Evolutionary conservation across 2,888 invertebrate genomes (phyloP).

Genomic region (Trimorus sp.): DNA sequence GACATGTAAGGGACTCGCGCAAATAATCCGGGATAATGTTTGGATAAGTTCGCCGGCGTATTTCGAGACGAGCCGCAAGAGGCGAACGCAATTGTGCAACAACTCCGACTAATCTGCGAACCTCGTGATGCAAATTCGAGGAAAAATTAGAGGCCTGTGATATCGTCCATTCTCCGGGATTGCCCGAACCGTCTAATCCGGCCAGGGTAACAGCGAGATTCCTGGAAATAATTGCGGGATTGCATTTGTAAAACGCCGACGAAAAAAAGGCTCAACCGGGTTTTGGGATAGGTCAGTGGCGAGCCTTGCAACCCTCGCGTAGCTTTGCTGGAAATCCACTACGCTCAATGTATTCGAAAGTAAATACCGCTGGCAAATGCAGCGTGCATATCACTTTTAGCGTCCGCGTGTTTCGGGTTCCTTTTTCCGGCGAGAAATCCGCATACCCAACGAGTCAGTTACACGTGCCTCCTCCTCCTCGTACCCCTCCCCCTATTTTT

Average conservation of each 20-base stretch:
- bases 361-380: conserved; percentile 61
- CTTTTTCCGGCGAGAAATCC: conserved; percentile 26
- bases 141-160: conserved; percentile 7
- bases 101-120: too few species aligned
- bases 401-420: neutral
- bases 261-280: conserved; percentile 61
- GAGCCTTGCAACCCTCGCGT: conserved; percentile 43
- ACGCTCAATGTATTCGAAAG: conserved; percentile 66
- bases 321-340: conserved; percentile 61
- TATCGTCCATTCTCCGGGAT: conserved; percentile 32
- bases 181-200: conserved; percentile 55
- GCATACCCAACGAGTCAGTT: conserved; percentile 44
- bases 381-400: conserved; percentile 30
- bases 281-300: conserved; percentile 70
- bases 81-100: too few species aligned
- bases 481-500: conserved; percentile 1
- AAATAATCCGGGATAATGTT: too few species aligned
- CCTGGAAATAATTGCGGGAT: conserved; percentile 57
- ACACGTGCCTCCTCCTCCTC: conserved; percentile 28
- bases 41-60: too few species aligned
- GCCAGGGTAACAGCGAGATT: conserved; percentile 40
- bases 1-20: too few species aligned
- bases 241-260: conserved; percentile 53
- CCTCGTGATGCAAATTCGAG: conserved; percentile 7
- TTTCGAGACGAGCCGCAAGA: too few species aligned